A percentile compares a stretch with the other conserved stretches of the same genome.
Conservation (phyloP, 2,113 vertebrate species). For the Rafetus swinhoei region DNA sequence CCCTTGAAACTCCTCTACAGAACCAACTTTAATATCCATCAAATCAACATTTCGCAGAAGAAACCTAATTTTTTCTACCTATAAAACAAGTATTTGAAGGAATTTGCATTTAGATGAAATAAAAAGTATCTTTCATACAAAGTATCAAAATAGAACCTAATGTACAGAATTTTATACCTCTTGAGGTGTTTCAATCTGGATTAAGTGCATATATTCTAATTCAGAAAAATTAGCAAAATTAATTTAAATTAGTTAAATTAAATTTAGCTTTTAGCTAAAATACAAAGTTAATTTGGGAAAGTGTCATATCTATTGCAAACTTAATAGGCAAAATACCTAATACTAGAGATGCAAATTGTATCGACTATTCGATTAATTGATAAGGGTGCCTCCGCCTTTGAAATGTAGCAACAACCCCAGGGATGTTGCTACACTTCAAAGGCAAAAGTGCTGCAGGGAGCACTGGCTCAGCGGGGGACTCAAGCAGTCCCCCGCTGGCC, state of each 20-base stretch:
- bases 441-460: too few relatives aligned
- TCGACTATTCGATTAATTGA: too few relatives aligned
- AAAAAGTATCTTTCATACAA: background rate
- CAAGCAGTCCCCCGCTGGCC: too few relatives aligned
- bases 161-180: accelerated
- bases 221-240: background rate
- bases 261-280: background rate
- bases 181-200: background rate
- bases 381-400: too few relatives aligned
- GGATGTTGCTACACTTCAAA: too few relatives aligned
- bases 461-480: too few relatives aligned
- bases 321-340: background rate
- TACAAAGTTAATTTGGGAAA: background rate
- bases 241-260: too few relatives aligned
- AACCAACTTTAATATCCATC: conserved; percentile 92
- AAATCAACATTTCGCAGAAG: conserved; percentile 88
- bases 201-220: background rate
- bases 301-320: background rate
- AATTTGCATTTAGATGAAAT: conserved; percentile 10
- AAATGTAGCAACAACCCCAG: too few relatives aligned
- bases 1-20: conserved; percentile 97
- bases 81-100: background rate
- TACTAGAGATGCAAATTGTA: background rate
- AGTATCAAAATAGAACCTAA: background rate
- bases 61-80: conserved; percentile 93